Evolutionary conservation across 2,113 vertebrate species (phyloP).

Genomic region (Rhegmatorhina hoffmannsi): DNA sequence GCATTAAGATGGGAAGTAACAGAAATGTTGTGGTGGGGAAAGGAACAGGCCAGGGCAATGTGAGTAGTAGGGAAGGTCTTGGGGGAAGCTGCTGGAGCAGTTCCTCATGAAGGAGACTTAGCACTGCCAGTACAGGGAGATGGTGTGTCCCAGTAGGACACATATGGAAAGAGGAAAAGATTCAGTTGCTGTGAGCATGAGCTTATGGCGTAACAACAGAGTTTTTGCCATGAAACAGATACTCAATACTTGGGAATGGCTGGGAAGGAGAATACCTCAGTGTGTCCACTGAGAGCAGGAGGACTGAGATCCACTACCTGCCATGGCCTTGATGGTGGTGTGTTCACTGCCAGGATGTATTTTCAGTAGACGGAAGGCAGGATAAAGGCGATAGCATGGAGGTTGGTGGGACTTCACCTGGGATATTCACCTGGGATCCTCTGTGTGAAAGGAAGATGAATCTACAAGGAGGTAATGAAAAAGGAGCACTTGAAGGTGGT

Average conservation of each 20-base stretch:
- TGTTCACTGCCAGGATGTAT: background rate
- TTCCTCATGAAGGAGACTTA: background rate
- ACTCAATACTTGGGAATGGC: background rate
- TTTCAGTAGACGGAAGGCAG: background rate
- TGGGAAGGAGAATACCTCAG: background rate
- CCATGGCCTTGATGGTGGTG: background rate
- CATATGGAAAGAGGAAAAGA: background rate
- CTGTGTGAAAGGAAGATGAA: background rate
- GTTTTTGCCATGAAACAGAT: background rate
- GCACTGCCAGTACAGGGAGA: background rate
- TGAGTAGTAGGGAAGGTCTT: background rate
- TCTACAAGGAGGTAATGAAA: background rate
- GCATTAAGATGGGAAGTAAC: background rate
- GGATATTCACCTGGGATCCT: background rate
- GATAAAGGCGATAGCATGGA: background rate
- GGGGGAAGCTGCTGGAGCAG: background rate
- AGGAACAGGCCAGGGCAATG: background rate
- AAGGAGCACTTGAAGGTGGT: background rate
- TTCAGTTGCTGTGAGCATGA: background rate
- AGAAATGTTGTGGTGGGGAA: background rate
- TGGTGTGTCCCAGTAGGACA: background rate
- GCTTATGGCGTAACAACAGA: background rate
- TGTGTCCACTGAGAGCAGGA: background rate
- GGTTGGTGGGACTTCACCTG: background rate
- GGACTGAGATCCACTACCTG: background rate